Conservation (phyloP, 2,797 vertebrate genomes). For the Taeniopygia guttata region DNA sequence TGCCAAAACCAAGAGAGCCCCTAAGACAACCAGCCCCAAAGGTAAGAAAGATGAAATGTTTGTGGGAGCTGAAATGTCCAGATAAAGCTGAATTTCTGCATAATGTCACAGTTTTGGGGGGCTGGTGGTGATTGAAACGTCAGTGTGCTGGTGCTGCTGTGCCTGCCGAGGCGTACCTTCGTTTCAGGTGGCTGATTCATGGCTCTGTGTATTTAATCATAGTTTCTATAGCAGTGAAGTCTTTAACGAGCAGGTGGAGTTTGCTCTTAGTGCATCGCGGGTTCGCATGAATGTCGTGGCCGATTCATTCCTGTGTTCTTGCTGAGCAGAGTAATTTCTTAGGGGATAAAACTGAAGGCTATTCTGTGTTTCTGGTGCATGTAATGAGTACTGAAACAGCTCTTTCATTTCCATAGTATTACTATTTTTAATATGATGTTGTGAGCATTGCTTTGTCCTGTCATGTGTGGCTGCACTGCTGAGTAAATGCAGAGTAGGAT, state of each 20-base stretch:
- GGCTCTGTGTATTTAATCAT: background rate
- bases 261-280: background rate
- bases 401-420: background rate
- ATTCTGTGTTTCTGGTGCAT: background rate
- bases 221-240: slow-evolving; percentile 26
- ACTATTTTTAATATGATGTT: background rate
- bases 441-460: background rate
- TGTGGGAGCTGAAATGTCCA: background rate
- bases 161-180: background rate
- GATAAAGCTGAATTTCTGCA: background rate
- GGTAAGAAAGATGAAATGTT: background rate
- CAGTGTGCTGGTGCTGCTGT: background rate
- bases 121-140: background rate
- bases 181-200: slow-evolving; percentile 28
- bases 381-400: background rate
- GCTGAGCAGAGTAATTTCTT: background rate
- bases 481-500: background rate
- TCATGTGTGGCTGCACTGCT: background rate
- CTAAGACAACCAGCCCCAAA: background rate
- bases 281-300: fast-evolving
- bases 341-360: background rate
- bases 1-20: background rate
- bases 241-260: slow-evolving; percentile 46
- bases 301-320: background rate
- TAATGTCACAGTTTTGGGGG: background rate